Evolutionary conservation across 1,140 invertebrate genomes (phyloP), one percentile per base, ranked within the genome.

Genomic region (Schlechtendalia chinensis): DNA sequence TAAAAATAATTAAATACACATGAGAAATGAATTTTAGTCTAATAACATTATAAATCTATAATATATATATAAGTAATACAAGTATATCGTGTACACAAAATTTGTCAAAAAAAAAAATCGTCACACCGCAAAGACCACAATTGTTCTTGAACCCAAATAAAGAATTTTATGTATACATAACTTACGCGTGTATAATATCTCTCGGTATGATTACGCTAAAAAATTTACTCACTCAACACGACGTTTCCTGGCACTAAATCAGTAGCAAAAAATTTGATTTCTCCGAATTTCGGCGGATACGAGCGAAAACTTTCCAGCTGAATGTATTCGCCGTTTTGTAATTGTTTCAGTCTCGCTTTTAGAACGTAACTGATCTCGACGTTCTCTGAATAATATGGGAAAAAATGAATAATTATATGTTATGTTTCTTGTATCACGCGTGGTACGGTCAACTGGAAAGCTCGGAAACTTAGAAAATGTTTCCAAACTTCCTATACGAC

Each of bases 201-300:
- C 3, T 39, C 3, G 32, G 32, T 39, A 39, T 39, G 3, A 39
- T 39, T 39, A 27, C 47, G 47, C 1, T 12, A 50, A 39, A 50
- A 1, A 50, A 12, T 50, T 19, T 22, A 61, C 75, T 63, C 27
- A 79, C 75, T 79, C 22, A 79, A 50, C 32, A 63, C 58, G 1
- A 58, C 75, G 39, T 63, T 79, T 29, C 75, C 75, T 3, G 58
- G 32, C 10, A 61, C 75, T 22, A 79, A 29, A 47, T 79, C 75
- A 8, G 24, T 63, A 1, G 75, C 75, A 1, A 47, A 59, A 11
- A 79, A 19, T 50, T 79, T 79, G 1, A 8, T 50, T 16, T 79
- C 75, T 12, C 75, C 75, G 24, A 79, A 79, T 50, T 79, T 79
- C 17, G 75, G 75, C 5, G 75, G 58, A 63, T 79, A 1, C n/a